Conservation (phyloP, 2,113 vertebrate species). For the Mustelus asterias region DNA sequence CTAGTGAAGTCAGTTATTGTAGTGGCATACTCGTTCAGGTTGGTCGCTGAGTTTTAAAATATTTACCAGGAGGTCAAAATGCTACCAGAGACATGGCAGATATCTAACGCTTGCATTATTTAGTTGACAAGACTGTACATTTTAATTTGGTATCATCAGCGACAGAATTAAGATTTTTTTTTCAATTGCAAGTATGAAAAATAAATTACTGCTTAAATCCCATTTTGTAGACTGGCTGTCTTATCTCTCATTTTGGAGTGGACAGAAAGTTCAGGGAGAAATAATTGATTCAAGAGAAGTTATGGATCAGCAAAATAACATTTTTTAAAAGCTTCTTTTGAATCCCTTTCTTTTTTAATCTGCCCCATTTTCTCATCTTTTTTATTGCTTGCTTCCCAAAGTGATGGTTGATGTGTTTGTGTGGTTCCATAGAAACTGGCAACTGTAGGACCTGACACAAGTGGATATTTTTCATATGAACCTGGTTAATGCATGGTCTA, state of each 20-base stretch:
- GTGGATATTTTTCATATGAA: neutral
- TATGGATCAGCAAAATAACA: neutral
- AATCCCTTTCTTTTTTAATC: neutral
- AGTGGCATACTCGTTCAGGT: too few species aligned
- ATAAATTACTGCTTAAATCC: neutral
- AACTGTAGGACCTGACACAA: neutral
- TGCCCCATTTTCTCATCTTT: neutral
- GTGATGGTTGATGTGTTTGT: neutral
- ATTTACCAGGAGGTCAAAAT: neutral
- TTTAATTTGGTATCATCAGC: neutral
- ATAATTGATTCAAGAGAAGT: neutral
- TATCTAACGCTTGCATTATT: neutral
- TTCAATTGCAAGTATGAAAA: neutral
- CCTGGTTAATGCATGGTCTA: neutral
- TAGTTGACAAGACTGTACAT: neutral
- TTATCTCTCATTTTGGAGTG: neutral
- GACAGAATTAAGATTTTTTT: neutral
- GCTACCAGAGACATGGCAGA: neutral
- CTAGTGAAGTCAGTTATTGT: too few species aligned
- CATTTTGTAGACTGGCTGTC: neutral
- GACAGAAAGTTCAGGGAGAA: neutral
- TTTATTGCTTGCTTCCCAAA: neutral
- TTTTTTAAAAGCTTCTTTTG: neutral
- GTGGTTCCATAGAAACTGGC: neutral
- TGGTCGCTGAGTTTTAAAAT: too few species aligned